These are phyloP conservation scores for Papilio xuthus DNA, from an alignment of 1,140 invertebrate genomes.

Conservation along the genomic window DNA sequence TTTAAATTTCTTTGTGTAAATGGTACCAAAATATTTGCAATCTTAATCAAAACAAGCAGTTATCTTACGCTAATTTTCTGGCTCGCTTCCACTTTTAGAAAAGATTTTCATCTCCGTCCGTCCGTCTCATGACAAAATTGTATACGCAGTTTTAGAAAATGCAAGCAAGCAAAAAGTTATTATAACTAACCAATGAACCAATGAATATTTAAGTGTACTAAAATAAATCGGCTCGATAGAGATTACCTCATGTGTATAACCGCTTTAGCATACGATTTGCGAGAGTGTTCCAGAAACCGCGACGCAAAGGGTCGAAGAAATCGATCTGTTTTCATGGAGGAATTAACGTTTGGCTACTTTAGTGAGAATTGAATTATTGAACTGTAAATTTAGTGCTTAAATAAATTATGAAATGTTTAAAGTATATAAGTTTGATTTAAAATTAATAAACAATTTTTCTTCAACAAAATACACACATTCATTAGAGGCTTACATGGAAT, in stretches of 20 bases:
- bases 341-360: neutral
- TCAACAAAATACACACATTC: too few relatives aligned
- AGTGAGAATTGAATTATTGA: neutral
- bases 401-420: neutral
- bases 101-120: neutral
- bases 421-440: too few relatives aligned
- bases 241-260: neutral
- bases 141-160: neutral
- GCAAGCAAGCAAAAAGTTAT: neutral
- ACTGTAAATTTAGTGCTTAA: neutral
- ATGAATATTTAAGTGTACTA: neutral
- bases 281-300: neutral
- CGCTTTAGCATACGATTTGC: neutral
- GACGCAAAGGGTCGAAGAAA: neutral
- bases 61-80: neutral
- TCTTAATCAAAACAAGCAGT: neutral
- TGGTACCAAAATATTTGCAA: too few relatives aligned
- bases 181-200: too few relatives aligned
- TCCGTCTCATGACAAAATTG: neutral
- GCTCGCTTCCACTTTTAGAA: neutral
- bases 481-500: neutral
- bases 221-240: neutral
- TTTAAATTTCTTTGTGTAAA: too few relatives aligned
- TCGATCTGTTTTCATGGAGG: neutral
- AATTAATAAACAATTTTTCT: too few relatives aligned